phyloP scores from a whole-genome alignment of 2,888 invertebrate genomes.

The Spicauda simplicius region DNA sequence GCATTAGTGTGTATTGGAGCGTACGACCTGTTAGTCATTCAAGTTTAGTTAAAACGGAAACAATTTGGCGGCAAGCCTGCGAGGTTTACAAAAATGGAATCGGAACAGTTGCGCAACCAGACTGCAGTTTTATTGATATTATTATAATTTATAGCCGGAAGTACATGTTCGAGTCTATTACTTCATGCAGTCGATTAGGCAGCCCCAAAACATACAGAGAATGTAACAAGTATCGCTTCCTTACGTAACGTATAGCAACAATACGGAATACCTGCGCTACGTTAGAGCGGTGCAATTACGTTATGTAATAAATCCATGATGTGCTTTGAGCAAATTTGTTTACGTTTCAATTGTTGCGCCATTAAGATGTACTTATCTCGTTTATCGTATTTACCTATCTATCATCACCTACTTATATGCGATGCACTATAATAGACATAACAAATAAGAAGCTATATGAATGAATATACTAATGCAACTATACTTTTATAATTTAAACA shows the following conservation, averaged over 20 bases:
- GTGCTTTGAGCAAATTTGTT: slow-evolving; percentile 3
- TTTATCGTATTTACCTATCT: not conserved
- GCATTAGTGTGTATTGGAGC: not conserved
- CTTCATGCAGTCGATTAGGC: slow-evolving; percentile 7
- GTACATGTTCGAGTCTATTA: slow-evolving; percentile 1
- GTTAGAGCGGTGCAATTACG: not conserved
- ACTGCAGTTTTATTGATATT: slow-evolving; percentile 4
- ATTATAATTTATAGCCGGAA: slow-evolving; percentile 8
- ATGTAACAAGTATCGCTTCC: not conserved
- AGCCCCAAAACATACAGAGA: not conserved
- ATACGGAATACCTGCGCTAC: slow-evolving; percentile 7
- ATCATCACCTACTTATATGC: not conserved
- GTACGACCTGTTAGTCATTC: not conserved
- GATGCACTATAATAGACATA: not conserved
- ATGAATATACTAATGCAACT: too few species aligned
- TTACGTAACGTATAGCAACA: slow-evolving; percentile 10
- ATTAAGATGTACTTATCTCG: not conserved
- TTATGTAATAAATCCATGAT: slow-evolving; percentile 18
- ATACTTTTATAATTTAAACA: too few species aligned
- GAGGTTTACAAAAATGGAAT: slow-evolving; percentile 7
- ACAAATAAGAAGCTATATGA: too few species aligned
- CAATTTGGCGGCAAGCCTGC: slow-evolving; percentile 12
- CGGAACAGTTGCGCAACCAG: slow-evolving; percentile 2
- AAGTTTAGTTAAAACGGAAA: slow-evolving; percentile 4
- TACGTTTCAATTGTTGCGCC: slow-evolving; percentile 1